phyloP scores from a whole-genome alignment of 2,113 vertebrate species.

The Crocuta crocuta region DNA sequence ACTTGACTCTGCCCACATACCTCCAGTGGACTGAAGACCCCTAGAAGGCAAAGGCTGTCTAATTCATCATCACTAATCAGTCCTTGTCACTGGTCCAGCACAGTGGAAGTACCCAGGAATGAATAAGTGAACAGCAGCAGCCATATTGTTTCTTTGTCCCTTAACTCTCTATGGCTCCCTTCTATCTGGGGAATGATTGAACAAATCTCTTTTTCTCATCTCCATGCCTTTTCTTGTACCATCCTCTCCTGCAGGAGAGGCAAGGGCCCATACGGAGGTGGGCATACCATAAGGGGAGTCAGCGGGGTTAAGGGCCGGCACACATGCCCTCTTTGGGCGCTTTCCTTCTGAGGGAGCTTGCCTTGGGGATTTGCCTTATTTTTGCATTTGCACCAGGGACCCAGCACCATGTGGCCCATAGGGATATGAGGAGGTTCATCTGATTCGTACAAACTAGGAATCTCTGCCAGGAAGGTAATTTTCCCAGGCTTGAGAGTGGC shows the following conservation, averaged over 20 bases:
- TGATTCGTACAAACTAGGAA: too few species aligned
- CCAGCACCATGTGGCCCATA: background rate
- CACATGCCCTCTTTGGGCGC: background rate
- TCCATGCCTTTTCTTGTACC: background rate
- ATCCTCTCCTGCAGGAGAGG: background rate
- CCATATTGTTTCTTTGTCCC: background rate
- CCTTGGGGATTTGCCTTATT: background rate
- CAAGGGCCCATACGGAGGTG: too few species aligned
- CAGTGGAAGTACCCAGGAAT: background rate
- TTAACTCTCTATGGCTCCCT: background rate
- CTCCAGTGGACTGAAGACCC: background rate
- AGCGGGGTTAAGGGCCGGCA: accelerated
- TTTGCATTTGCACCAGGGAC: background rate
- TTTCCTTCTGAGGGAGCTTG: background rate
- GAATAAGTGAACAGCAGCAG: background rate
- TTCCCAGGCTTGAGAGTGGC: slow-evolving; percentile 55
- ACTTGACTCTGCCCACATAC: background rate
- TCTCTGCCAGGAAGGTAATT: slow-evolving; percentile 7
- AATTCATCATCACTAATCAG: background rate
- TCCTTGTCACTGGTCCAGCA: background rate
- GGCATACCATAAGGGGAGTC: background rate
- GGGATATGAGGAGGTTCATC: background rate
- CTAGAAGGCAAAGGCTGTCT: background rate
- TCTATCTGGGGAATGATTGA: background rate
- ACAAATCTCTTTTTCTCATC: background rate